phyloP scores from a whole-genome alignment of 2,888 invertebrate species.

The Lasioglossum calceatum region DNA sequence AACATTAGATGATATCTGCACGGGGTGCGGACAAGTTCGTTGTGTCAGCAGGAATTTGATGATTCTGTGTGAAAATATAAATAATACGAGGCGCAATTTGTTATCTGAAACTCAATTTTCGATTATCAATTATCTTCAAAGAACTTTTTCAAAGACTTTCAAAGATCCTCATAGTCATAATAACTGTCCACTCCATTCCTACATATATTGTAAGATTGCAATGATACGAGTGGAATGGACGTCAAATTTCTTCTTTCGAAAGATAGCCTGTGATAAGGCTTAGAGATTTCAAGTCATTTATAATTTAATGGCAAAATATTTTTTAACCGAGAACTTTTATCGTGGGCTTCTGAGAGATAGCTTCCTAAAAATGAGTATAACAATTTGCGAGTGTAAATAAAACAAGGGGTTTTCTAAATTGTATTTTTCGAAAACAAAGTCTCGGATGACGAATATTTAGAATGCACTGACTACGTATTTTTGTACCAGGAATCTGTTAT shows the following conservation, averaged over 20 bases:
- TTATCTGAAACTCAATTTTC: not conserved
- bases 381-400: not conserved
- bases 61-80: not conserved
- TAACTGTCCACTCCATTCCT: not conserved
- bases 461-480: not conserved
- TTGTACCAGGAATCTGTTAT: not conserved
- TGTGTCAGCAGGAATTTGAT: not conserved
- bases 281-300: not conserved
- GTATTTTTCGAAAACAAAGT: not conserved
- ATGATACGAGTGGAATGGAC: not conserved
- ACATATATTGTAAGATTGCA: not conserved
- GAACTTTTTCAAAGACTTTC: not conserved
- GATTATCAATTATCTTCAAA: not conserved
- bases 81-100: not conserved
- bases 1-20: not conserved
- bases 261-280: not conserved
- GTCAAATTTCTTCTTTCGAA: not conserved
- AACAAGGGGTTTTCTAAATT: not conserved
- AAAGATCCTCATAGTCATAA: not conserved
- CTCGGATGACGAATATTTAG: not conserved
- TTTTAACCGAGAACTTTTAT: not conserved
- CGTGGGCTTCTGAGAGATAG: not conserved
- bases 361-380: not conserved
- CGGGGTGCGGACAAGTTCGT: not conserved
- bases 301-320: not conserved